Conservation (phyloP, 53 echinoderm and acorn worm genomes). For the Zoroaster sp. region DNA sequence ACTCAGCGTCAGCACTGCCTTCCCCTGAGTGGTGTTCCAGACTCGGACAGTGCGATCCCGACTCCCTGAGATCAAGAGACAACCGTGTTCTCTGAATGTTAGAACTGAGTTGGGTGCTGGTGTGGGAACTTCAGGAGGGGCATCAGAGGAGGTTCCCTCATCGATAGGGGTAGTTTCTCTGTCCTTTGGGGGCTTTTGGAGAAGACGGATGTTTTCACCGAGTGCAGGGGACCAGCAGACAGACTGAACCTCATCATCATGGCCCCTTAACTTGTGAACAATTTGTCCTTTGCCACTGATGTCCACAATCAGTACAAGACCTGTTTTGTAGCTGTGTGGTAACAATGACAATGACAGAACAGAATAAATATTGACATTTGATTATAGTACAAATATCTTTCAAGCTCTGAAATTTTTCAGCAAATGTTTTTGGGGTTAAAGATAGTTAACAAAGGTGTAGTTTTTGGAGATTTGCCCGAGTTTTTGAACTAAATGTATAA, state of each 20-base stretch:
- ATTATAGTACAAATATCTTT: too few relatives aligned
- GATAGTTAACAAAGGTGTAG: too few relatives aligned
- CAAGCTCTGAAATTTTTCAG: too few relatives aligned
- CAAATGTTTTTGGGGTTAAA: too few relatives aligned
- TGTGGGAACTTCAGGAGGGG: not conserved
- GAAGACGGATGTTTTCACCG: constrained; percentile 52
- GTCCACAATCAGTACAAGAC: constrained; percentile 77
- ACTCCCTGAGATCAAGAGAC: constrained; percentile 72
- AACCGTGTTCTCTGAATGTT: constrained; percentile 38
- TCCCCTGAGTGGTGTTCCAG: constrained; percentile 80
- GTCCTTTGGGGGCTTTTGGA: not conserved
- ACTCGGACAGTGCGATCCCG: constrained; percentile 84
- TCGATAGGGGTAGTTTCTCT: not conserved
- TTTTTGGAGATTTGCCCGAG: too few relatives aligned
- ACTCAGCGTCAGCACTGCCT: constrained; percentile 65
- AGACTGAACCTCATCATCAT: constrained; percentile 91
- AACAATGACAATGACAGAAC: not conserved
- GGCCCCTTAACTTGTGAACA: constrained; percentile 77
- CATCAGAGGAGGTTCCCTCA: not conserved
- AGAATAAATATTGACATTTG: too few relatives aligned
- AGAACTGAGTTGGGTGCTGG: not conserved
- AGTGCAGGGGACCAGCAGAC: constrained; percentile 79
- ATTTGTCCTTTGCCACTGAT: constrained; percentile 60
- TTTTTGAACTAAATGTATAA: too few relatives aligned
- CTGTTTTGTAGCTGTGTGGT: constrained; percentile 73